Evolutionary conservation across 2,888 invertebrate genomes (phyloP), one percentile per base, ranked within the genome.

Genomic region (Drosophila kuntzei): DNA sequence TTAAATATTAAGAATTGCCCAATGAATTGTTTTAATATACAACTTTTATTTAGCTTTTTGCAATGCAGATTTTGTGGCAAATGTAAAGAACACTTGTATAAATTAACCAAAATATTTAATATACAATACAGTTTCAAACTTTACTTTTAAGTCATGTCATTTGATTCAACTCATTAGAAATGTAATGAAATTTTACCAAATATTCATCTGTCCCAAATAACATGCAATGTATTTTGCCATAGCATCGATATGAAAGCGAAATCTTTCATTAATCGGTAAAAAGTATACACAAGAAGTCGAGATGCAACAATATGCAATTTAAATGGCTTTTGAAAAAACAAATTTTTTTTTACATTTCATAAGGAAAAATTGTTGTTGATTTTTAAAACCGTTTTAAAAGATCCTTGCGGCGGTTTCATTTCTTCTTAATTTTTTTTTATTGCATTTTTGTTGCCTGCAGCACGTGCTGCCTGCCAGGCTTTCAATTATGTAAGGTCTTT

Each of bases 401-500:
- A 12, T 55, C 14, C 46, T 55, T 25, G 34, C 9, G 36, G 53
- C 22, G 12, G 12, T 46, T 46, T 11, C 3, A 7, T 55, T 55
- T 14, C 32, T n/a, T 55, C 34, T 29, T 20, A 20, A 11, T 25
- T 11, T 16, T n/a, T 14, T 12, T 37, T 34, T 18, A 29, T 34
- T 43, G 43, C 43, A 20, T 44, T 34, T 22, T 37, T 39, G 55
- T 37, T 16, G 67, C 76, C 41, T 12, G 20, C 66, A 71, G 79
- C 69, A 60, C 54, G 79, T 62, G 59, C 49, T 34, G 71, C 39
- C 75, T 47, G 47, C 55, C 59, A 51, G 76, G 14, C 75, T 63
- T 89, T 88, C 87, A 83, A 83, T 88, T 83, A 83, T 89, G 78
- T 72, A 83, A 75, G 87, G 84, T 89, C 83, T 77, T 89, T 88